Evolutionary conservation across 1,140 invertebrate genomes (phyloP).

Genomic region (Papilio polyxenes): DNA sequence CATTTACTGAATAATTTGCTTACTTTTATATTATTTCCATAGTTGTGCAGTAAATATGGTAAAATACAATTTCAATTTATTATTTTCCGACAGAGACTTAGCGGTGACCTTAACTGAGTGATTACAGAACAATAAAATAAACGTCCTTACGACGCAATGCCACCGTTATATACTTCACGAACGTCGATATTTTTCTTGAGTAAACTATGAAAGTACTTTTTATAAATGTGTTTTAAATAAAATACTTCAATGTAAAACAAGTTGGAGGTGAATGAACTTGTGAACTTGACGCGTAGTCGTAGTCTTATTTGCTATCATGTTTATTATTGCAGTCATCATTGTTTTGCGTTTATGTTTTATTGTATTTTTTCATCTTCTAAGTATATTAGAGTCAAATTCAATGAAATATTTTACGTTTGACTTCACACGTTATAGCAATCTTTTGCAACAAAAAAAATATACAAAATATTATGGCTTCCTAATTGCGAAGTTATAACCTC

Average conservation of each 20-base stretch:
- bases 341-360: conserved; percentile 37
- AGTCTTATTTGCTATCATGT: background rate
- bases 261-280: conserved; percentile 30
- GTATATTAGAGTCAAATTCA: conserved; percentile 24
- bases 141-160: conserved; percentile 38
- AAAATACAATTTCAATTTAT: conserved; percentile 8
- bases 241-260: conserved; percentile 24
- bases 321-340: conserved; percentile 11
- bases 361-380: conserved; percentile 43
- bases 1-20: conserved; percentile 38
- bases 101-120: conserved; percentile 23
- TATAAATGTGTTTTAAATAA: conserved; percentile 42
- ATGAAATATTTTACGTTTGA: background rate
- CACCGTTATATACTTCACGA: conserved; percentile 37
- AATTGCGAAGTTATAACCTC: background rate
- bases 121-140: conserved; percentile 39
- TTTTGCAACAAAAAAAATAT: background rate
- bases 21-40: conserved; percentile 16
- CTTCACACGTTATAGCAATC: background rate
- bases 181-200: conserved; percentile 16
- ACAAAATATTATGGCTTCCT: background rate
- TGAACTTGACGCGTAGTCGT: background rate
- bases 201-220: conserved; percentile 34
- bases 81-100: background rate
- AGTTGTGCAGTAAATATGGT: background rate